Evolutionary conservation across 37 sponge, comb jelly and placozoan genomes (phyloP).

Genomic region (Hexactinellida sp.): DNA sequence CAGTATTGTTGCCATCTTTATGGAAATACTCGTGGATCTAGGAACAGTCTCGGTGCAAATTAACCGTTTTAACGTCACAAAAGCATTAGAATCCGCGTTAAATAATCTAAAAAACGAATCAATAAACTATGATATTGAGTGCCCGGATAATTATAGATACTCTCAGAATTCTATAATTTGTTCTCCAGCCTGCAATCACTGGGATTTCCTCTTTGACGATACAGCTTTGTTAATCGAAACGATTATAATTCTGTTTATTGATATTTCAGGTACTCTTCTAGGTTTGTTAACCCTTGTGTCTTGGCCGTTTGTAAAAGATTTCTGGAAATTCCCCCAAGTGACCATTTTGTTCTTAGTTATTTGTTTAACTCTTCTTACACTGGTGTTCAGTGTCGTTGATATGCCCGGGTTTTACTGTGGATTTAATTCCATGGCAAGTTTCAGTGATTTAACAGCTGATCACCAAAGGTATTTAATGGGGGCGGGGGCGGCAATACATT

Average conservation of each 20-base stretch:
- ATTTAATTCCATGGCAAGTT: background rate
- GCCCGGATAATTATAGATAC: background rate
- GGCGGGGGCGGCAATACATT: background rate
- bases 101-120: background rate
- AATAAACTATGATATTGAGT: background rate
- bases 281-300: background rate
- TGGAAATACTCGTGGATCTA: background rate
- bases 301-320: background rate
- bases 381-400: background rate
- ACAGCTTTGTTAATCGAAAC: background rate
- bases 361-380: background rate
- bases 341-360: background rate
- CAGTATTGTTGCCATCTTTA: background rate
- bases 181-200: background rate
- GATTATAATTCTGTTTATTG: background rate
- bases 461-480: background rate
- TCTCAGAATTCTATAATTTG: background rate
- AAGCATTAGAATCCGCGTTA: background rate
- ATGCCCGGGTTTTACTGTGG: background rate
- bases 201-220: background rate
- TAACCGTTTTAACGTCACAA: background rate
- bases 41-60: background rate
- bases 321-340: conserved; percentile 4
- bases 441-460: background rate
- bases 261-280: background rate